phyloP scores from a whole-genome alignment of 2,888 invertebrate genomes.

The Agonopterix heracliana region DNA sequence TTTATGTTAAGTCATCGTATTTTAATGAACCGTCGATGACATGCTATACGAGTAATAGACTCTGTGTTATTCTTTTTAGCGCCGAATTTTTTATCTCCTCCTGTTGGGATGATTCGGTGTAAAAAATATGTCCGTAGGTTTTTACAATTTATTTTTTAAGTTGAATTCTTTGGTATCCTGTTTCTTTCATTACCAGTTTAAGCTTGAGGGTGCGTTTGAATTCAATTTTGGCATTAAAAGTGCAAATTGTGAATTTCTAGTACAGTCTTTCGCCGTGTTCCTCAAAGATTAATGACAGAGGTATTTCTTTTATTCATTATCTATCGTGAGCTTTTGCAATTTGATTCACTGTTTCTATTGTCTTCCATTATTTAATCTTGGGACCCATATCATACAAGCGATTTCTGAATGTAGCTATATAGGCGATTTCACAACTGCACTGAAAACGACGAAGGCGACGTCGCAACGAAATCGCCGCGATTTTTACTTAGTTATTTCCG shows the following conservation, averaged over 20 bases:
- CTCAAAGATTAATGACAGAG: too few relatives aligned
- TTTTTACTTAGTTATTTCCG: too few relatives aligned
- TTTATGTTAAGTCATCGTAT: slow-evolving; percentile 74
- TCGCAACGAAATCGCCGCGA: too few relatives aligned
- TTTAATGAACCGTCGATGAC: slow-evolving; percentile 76
- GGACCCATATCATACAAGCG: too few relatives aligned
- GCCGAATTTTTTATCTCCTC: slow-evolving; percentile 58
- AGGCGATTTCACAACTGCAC: too few relatives aligned
- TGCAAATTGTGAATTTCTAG: background rate
- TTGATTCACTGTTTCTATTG: too few relatives aligned
- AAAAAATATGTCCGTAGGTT: slow-evolving; percentile 42
- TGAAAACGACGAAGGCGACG: too few relatives aligned
- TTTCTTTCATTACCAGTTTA: slow-evolving; percentile 42
- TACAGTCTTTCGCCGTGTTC: too few relatives aligned
- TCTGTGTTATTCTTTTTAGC: slow-evolving; percentile 72
- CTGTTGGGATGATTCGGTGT: slow-evolving; percentile 47
- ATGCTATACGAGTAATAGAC: slow-evolving; percentile 74
- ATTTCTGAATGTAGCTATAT: too few relatives aligned
- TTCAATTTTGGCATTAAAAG: background rate
- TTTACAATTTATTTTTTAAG: slow-evolving; percentile 38
- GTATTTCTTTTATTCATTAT: too few relatives aligned
- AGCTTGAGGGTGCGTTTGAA: slow-evolving; percentile 10
- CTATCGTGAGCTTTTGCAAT: too few relatives aligned
- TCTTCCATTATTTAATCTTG: too few relatives aligned
- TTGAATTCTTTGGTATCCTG: slow-evolving; percentile 46